Percentiles rank a stretch among this genome's conserved stretches.
Evolutionary conservation across 2,797 vertebrate species (phyloP).

Genomic region (Lepidocolaptes lacrymiger): DNA sequence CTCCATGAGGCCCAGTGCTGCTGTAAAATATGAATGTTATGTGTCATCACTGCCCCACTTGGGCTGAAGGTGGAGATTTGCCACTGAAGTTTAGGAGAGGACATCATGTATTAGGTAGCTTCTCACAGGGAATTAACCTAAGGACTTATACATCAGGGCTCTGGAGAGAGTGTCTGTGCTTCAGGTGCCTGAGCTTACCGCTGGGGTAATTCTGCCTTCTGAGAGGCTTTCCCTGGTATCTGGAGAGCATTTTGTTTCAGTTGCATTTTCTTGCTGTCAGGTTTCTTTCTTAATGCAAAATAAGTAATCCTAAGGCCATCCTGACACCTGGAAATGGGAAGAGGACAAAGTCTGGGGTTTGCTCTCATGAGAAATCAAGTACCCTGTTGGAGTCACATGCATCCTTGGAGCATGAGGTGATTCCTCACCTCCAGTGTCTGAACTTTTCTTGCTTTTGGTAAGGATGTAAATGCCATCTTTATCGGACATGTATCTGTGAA

Average conservation of each 20-base stretch:
- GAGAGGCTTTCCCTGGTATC: background rate
- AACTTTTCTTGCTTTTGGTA: background rate
- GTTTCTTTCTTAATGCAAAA: background rate
- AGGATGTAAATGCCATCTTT: background rate
- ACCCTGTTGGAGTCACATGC: background rate
- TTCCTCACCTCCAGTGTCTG: background rate
- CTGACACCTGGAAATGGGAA: background rate
- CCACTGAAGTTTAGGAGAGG: background rate
- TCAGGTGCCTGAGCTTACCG: background rate
- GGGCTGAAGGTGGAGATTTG: background rate
- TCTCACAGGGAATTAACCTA: background rate
- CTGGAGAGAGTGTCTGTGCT: background rate
- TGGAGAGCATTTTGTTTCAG: background rate
- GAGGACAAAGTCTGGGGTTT: background rate
- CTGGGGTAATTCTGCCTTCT: background rate
- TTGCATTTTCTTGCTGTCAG: background rate
- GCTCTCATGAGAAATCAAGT: background rate
- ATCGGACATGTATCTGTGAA: background rate
- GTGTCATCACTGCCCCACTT: background rate
- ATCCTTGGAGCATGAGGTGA: background rate
- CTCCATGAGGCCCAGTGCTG: background rate
- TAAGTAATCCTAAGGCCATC: background rate
- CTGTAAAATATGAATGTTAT: background rate
- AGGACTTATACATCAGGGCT: background rate
- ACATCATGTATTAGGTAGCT: background rate